phyloP scores from a whole-genome alignment of 2,888 invertebrate genomes.

The Dascillus cervinus region DNA sequence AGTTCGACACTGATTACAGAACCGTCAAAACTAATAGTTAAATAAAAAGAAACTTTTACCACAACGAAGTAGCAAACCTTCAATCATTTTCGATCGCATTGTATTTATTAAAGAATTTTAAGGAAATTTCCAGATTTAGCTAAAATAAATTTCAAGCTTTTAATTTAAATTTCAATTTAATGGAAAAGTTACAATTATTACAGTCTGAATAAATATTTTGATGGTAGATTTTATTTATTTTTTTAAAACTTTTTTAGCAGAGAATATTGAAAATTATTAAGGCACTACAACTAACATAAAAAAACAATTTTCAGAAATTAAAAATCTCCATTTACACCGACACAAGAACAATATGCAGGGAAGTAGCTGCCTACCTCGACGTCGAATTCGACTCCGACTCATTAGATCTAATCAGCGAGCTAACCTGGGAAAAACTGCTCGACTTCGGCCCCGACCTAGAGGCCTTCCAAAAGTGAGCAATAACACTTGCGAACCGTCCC shows the following conservation, averaged over 20 bases:
- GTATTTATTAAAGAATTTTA: conserved; percentile 1
- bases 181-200: neutral
- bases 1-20: too few relatives aligned
- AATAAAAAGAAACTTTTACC: too few relatives aligned
- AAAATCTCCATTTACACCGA: conserved; percentile 51
- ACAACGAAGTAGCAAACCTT: too few relatives aligned
- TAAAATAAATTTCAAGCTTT: neutral
- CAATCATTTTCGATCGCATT: too few relatives aligned
- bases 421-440: conserved; percentile 50
- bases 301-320: conserved; percentile 50
- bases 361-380: conserved; percentile 46
- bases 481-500: neutral
- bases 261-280: too few relatives aligned
- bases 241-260: neutral
- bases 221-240: conserved; percentile 1
- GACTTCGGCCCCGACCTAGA: conserved; percentile 54
- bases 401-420: conserved; percentile 52
- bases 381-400: conserved; percentile 48
- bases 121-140: neutral
- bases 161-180: neutral
- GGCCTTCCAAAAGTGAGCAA: conserved; percentile 55
- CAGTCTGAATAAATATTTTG: conserved; percentile 3
- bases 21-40: too few relatives aligned
- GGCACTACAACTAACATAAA: too few relatives aligned
- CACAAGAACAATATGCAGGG: conserved; percentile 50